Percentiles rank a stretch among this genome's conserved stretches.
phyloP scores from a whole-genome alignment of 2,797 vertebrate genomes.

The Mustela erminea region DNA sequence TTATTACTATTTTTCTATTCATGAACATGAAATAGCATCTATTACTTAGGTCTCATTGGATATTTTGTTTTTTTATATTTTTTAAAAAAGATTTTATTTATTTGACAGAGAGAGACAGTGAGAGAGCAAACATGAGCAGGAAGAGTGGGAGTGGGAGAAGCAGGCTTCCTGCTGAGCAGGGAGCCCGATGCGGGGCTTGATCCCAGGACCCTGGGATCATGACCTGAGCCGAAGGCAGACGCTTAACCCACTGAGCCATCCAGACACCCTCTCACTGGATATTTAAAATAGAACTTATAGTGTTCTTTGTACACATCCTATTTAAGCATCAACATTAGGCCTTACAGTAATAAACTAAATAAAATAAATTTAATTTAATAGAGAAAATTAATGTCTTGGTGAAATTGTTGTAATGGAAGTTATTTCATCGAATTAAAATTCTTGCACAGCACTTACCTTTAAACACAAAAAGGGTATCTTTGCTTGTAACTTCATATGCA shows the following conservation, averaged over 20 bases:
- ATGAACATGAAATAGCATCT: neutral
- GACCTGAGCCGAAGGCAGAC: too few species aligned
- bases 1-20: neutral
- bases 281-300: neutral
- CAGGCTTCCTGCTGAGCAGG: too few species aligned
- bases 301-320: neutral
- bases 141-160: too few species aligned
- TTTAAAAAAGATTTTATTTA: too few species aligned
- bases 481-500: constrained; percentile 88
- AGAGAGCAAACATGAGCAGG: too few species aligned
- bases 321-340: neutral
- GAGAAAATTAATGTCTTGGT: neutral
- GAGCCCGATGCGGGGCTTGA: too few species aligned
- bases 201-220: too few species aligned
- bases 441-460: constrained; percentile 85
- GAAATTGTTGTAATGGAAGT: neutral
- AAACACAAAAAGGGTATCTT: constrained; percentile 89
- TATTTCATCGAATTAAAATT: neutral
- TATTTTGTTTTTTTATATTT: neutral
- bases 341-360: neutral
- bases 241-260: too few species aligned
- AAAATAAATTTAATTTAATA: neutral
- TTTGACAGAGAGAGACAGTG: too few species aligned
- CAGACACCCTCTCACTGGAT: neutral
- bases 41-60: neutral